These are phyloP conservation scores for Polyodon spathula DNA, from an alignment of 2,113 vertebrate species.

Conservation along the genomic window DNA sequence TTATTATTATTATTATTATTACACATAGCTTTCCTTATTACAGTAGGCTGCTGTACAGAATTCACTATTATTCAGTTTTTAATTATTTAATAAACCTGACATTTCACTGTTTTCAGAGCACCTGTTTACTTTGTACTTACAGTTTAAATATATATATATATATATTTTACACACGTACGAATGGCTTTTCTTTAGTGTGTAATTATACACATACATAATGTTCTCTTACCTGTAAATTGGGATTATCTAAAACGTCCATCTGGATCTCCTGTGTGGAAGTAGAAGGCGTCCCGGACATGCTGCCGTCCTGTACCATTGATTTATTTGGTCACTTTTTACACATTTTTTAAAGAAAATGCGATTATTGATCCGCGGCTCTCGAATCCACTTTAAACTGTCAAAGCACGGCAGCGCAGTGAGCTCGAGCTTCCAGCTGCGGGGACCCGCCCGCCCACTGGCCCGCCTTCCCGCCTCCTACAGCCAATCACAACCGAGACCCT, in stretches of 20 bases:
- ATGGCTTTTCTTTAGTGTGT: conserved; percentile 10
- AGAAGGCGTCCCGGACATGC: conserved; percentile 91
- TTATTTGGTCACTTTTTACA: conserved; percentile 30
- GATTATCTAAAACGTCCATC: conserved; percentile 91
- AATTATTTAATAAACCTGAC: no score
- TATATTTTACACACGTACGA: no score
- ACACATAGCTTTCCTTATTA: no score
- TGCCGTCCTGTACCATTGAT: conserved; percentile 93
- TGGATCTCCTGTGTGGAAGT: conserved; percentile 94
- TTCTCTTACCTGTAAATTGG: conserved; percentile 77
- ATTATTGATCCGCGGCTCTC: conserved; percentile 17
- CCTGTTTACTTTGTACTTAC: no score
- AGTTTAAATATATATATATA: no score
- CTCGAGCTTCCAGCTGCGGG: conserved; percentile 47
- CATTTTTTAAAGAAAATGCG: conserved; percentile 31
- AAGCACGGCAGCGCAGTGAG: conserved; percentile 19
- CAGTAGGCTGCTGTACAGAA: no score
- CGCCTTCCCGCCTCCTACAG: conserved; percentile 36
- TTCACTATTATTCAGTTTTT: no score
- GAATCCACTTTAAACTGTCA: neutral
- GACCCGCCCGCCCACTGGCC: conserved; percentile 40
- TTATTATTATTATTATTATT: no score
- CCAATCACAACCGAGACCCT: conserved; percentile 9
- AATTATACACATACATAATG: neutral
- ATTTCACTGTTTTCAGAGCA: no score